Evolutionary conservation across 2,888 invertebrate genomes (phyloP), one percentile per base, ranked within the genome.

Genomic region (Aromia moschata): DNA sequence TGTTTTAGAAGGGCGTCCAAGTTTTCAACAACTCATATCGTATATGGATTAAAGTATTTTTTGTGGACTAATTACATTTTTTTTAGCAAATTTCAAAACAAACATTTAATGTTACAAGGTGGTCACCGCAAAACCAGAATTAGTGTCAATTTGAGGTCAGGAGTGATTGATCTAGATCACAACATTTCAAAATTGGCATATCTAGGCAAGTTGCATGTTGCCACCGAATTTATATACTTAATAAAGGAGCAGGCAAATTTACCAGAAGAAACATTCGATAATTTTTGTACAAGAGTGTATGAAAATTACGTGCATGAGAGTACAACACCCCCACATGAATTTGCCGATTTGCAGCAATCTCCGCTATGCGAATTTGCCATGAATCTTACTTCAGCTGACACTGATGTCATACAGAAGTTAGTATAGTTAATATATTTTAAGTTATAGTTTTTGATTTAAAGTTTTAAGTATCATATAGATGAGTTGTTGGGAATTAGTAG

Each of bases 201-300:
- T 56, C 56, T 72, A 18, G 33, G 53, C 10, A 67, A 65, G 36
- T 54, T 71, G 16, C 70, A 72, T 44, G 47, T 66, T 37, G 62
- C 61, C 10, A 53, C 61, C 2, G 72, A 71, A 47, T 61, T 70
- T 15, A 64, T 69, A 33, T 68, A 59, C 58, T 57, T 72, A 14
- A 56, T 65, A 12, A 68, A 65, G 52, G 62, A 64, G n/a, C 58
- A 66, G 40, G 56, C 60, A 17, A 38, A 40, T 14, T 17, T 67
- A 14, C 36, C 58, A 1, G 60, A 64, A 41, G 59, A 62, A 5
- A 57, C 53, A 11, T 65, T 67, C 15, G 55, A 67, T 45, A 54
- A 41, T 17, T 60, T 69, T 25, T 65, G 62, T 46, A 53, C 59
- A 15, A 45, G 38, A 33, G 25, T 66, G 9, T 62, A 57, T 45